Conservation (phyloP, 2,888 invertebrate genomes). For the Antheraea assamensis region DNA sequence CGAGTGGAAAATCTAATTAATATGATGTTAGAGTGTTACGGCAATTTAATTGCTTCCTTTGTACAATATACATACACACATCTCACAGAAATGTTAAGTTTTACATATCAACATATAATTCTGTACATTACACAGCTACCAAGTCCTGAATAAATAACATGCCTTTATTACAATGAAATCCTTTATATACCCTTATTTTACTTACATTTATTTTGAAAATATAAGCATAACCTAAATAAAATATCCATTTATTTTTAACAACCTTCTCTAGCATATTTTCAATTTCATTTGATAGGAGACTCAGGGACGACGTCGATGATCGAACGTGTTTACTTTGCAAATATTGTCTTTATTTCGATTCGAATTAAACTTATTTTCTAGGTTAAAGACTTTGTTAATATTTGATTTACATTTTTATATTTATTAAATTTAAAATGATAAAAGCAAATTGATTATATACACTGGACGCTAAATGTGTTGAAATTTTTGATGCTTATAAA, state of each 20-base stretch:
- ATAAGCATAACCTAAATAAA: background rate
- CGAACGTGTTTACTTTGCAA: background rate
- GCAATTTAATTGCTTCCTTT: conserved; percentile 54
- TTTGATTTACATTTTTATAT: background rate
- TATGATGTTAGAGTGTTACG: conserved; percentile 49
- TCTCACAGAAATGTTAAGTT: conserved; percentile 26
- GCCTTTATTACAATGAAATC: background rate
- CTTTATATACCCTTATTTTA: background rate
- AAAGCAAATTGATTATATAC: background rate
- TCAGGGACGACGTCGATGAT: background rate
- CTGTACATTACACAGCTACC: background rate
- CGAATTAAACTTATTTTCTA: background rate
- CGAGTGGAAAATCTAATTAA: conserved; percentile 67
- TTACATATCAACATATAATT: background rate
- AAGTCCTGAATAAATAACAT: background rate
- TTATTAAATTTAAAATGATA: background rate
- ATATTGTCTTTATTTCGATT: background rate
- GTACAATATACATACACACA: conserved; percentile 29
- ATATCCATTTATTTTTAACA: background rate
- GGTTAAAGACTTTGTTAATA: background rate
- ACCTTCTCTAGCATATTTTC: background rate
- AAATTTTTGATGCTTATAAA: background rate
- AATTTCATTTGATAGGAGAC: background rate
- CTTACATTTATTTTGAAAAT: background rate
- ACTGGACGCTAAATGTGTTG: background rate